Percentiles rank a stretch among this genome's conserved stretches.
Conservation (phyloP, 2,113 vertebrate genomes). For the Crypturellus undulatus region DNA sequence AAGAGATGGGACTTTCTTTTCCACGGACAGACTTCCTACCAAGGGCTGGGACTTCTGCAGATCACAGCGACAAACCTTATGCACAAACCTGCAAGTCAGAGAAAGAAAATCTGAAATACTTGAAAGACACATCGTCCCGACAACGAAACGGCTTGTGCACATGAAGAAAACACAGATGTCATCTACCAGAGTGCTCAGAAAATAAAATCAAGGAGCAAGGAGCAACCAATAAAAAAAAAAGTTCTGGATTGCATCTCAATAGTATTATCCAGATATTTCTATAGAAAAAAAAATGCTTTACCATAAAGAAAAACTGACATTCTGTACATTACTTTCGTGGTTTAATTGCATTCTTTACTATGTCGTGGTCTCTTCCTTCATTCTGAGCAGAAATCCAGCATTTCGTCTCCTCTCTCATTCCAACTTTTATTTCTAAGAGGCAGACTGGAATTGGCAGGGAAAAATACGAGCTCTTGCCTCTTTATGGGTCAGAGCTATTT, state of each 20-base stretch:
- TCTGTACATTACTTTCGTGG: constrained; percentile 17
- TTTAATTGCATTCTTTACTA: constrained; percentile 37
- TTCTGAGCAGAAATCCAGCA: constrained; percentile 7
- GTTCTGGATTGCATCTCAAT: constrained; percentile 30
- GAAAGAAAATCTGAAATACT: constrained; percentile 64
- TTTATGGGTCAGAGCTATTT: constrained; percentile 82
- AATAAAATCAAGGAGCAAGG: constrained; percentile 20
- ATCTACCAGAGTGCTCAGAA: constrained; percentile 55
- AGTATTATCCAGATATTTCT: constrained; percentile 53
- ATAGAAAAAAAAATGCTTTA: constrained; percentile 39
- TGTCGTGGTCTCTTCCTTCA: constrained; percentile 10
- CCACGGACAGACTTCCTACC: constrained; percentile 18
- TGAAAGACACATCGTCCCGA: constrained; percentile 62
- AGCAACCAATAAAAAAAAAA: not conserved
- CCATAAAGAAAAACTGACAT: constrained; percentile 16
- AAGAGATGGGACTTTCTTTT: constrained; percentile 11
- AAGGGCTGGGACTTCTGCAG: constrained; percentile 8
- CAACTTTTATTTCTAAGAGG: constrained; percentile 47
- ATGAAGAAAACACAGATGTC: constrained; percentile 65
- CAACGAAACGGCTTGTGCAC: constrained; percentile 69
- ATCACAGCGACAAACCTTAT: not conserved
- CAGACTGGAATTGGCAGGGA: not conserved
- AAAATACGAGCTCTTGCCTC: not conserved
- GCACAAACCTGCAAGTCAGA: constrained; percentile 15
- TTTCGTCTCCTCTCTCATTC: not conserved